Evolutionary conservation across 2,888 invertebrate species (phyloP), one percentile per base, ranked within the genome.

Genomic region (Hirtodrosophila alboralis): DNA sequence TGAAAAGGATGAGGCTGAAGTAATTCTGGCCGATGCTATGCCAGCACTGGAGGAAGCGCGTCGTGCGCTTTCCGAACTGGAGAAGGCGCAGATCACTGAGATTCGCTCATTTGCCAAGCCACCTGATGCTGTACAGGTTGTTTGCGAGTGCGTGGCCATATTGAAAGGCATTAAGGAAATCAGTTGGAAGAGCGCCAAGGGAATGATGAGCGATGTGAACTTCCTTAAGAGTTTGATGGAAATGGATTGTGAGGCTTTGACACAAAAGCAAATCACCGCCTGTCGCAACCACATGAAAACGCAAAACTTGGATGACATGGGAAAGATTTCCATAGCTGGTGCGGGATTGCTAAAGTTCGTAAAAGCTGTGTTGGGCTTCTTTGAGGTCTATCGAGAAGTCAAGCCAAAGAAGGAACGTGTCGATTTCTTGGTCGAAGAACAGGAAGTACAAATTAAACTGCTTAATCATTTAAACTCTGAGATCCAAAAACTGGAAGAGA

Each of bases 31-130:
- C 0, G 95, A 94, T 31, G 97, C 97, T 0, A 90, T 97, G 87
- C 97, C 97, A 0, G 96, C 95, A 0, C 91, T 98, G 1, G 96
- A 96, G 84, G 93, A 93, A 7, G 97, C 97, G 0, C 92, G 95
- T 57, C 85, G 93, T 9, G 97, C 97, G 0, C 91, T 98, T 0
- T 93, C 94, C 0, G 96, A 96, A 71, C 91, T 98, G 36, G 96
- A 97, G 44, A 97, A 97, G 90, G 93, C 94, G 0, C 97, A 97
- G 84, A 97, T 98, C 75, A 97, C 97, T 14, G 97, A 98, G 91
- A 97, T 97, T 70, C 91, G 97, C 78, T 97, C 97, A 0, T 97
- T 97, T 87, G 96, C 96, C 6, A 97, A 96, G 0, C 97, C 97
- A 0, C 97, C 97, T 0, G 95, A 96, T 75, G 94, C 96, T 9